These are phyloP conservation scores for Argya squamiceps DNA, from an alignment of 2,797 vertebrate species.

Conservation along the genomic window DNA sequence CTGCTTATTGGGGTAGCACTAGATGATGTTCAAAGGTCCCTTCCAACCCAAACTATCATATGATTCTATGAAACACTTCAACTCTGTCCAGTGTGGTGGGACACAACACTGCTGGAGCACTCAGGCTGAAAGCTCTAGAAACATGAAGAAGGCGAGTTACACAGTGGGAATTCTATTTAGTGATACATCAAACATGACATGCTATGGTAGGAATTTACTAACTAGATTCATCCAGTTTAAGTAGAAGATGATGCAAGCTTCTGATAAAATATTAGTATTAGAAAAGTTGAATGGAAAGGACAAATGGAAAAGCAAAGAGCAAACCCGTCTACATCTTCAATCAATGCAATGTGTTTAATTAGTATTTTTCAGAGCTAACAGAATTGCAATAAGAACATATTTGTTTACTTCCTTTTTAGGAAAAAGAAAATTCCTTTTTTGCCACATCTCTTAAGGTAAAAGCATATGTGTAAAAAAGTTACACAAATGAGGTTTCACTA, in stretches of 20 bases:
- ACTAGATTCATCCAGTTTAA: not conserved
- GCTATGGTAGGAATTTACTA: not conserved
- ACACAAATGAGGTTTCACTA: not conserved
- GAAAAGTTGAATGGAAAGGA: not conserved
- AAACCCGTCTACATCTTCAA: not conserved
- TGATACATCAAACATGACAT: not conserved
- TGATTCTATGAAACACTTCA: not conserved
- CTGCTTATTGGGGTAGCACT: not conserved
- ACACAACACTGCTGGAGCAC: not conserved
- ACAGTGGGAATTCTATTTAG: not conserved
- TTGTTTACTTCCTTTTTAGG: not conserved
- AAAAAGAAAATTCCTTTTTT: not conserved
- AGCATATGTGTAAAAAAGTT: not conserved
- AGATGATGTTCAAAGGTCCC: not conserved
- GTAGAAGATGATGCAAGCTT: not conserved
- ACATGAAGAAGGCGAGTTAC: not conserved
- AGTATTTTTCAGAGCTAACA: not conserved
- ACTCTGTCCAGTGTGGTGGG: not conserved
- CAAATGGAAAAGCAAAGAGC: not conserved
- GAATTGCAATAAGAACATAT: not conserved
- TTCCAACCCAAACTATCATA: not conserved
- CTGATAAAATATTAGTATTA: not conserved
- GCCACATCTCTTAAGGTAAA: not conserved
- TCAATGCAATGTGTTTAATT: not conserved
- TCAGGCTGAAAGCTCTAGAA: not conserved